Base-by-base conservation (phyloP, 2,797 vertebrate genomes). In the Cyclopterus lumpus region DNA sequence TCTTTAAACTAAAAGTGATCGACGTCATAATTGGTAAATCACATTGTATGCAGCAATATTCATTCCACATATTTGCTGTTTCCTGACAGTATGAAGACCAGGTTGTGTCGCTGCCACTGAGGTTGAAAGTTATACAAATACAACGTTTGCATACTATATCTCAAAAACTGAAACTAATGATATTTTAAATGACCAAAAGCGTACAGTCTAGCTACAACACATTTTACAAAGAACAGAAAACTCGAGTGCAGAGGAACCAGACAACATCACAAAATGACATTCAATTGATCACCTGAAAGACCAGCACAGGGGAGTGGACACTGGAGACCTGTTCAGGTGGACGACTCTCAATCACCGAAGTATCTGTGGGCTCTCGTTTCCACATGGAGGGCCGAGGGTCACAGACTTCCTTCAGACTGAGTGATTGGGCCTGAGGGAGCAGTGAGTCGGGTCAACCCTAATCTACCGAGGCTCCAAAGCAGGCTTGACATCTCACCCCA, bases 391-490 rank as follows among this genome's bases (percentile, higher is more conserved):
- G 16, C 46, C 0, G 38, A 34, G 22, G 9, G 7, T 65, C 38
- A 10, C 65, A 44, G 11, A 48, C 16, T 32, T 77, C 53, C 34
- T 38, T 15, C 54, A 26, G 69, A 61, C 40, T 34, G 65, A 70
- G 8, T 6, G 58, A 81, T 65, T 32, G 67, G 63, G 61, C 67
- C 63, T 2, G 12, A 49, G 71, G 67, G 67, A 75, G 54, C 61
- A 5, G n/a, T 0, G 40, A 44, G 53, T 26, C 24, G 0, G n/a
- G 36, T 67, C 66, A 38, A 72, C 38, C 14, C 62, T 64, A 48
- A 80, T 74, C 67, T 55, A 18, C 60, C 15, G 60, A 73, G 76
- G 22, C 72, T 59, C 36, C 24, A 8, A 63, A 51, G 22, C 62
- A 30, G 30, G 64, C 61, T 34, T 26, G 59, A 68, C 71, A 63